Percentiles rank a stretch among this genome's conserved stretches.
These are phyloP conservation scores for Coracopsis vasa DNA, from an alignment of 2,113 vertebrate species.

Conservation along the genomic window DNA sequence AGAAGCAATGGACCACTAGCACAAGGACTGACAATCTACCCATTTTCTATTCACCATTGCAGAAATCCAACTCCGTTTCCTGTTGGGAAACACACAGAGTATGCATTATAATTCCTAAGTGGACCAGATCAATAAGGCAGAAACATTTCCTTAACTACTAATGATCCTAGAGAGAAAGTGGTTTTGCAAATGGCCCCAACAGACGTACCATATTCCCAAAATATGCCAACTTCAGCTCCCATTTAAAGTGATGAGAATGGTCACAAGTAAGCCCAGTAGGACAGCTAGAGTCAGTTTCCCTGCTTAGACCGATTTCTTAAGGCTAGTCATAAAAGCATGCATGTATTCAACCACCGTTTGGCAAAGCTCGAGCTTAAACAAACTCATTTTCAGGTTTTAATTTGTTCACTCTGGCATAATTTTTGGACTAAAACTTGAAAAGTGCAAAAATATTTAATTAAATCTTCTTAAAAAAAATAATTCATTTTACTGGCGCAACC, in stretches of 20 bases:
- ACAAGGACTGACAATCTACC: neutral
- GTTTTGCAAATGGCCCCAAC: neutral
- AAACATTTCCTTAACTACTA: neutral
- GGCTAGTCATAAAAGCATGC: neutral
- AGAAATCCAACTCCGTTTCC: neutral
- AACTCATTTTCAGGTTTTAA: neutral
- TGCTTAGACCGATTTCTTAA: neutral
- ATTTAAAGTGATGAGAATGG: neutral
- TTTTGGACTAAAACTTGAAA: conserved; percentile 48
- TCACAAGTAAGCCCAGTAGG: neutral
- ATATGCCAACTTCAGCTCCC: neutral
- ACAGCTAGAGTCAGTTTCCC: neutral
- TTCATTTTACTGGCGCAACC: conserved; percentile 5
- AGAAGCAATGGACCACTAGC: neutral
- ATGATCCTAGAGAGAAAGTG: neutral
- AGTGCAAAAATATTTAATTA: conserved; percentile 69
- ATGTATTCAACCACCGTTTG: neutral
- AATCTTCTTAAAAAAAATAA: conserved; percentile 53
- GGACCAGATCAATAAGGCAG: neutral
- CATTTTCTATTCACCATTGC: neutral
- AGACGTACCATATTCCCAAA: neutral
- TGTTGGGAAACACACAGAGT: neutral
- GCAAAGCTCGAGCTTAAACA: neutral
- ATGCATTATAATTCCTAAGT: neutral
- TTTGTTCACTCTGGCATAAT: neutral